A percentile compares a stretch with the other conserved stretches of the same genome.
These are phyloP conservation scores for Lagothrix lagotricha DNA, from an alignment of 2,797 vertebrate genomes.

Conservation along the genomic window DNA sequence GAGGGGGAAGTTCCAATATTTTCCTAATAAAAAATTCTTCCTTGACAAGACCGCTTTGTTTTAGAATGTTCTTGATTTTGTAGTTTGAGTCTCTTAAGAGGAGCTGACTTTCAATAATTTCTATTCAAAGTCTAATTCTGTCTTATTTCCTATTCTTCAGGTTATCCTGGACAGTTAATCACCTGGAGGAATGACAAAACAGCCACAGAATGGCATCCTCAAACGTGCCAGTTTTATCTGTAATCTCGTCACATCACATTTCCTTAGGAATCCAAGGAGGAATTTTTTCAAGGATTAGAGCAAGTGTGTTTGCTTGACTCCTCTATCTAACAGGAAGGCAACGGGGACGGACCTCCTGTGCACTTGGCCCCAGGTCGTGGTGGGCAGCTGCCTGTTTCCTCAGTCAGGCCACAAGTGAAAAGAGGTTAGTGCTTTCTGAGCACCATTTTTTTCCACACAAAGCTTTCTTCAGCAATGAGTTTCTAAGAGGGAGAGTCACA, in stretches of 20 bases:
- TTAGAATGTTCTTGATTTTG: conserved; percentile 19
- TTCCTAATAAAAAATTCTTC: conserved; percentile 28
- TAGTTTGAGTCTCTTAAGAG: not conserved
- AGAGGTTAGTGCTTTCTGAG: not conserved
- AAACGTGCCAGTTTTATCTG: conserved; percentile 24
- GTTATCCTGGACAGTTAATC: not conserved
- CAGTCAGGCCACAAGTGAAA: not conserved
- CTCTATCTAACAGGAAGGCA: conserved; percentile 55
- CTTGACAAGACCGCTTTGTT: conserved; percentile 38
- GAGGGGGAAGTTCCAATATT: not conserved
- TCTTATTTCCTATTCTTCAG: conserved; percentile 38
- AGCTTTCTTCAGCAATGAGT: not conserved
- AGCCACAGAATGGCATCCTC: not conserved
- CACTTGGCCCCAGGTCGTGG: not conserved
- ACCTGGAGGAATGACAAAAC: conserved; percentile 7
- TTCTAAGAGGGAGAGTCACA: not conserved
- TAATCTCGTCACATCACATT: conserved; percentile 64
- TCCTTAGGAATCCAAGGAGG: conserved; percentile 60
- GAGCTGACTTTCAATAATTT: not conserved
- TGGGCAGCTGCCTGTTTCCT: conserved; percentile 28
- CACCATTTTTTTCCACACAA: not conserved
- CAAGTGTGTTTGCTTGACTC: conserved; percentile 24
- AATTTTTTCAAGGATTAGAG: conserved; percentile 43
- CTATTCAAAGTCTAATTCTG: conserved; percentile 23
- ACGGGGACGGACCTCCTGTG: not conserved